Evolutionary conservation across 2,888 invertebrate genomes (phyloP), one percentile per base, ranked within the genome.

Genomic region (Lepidocyrtoides sp.): DNA sequence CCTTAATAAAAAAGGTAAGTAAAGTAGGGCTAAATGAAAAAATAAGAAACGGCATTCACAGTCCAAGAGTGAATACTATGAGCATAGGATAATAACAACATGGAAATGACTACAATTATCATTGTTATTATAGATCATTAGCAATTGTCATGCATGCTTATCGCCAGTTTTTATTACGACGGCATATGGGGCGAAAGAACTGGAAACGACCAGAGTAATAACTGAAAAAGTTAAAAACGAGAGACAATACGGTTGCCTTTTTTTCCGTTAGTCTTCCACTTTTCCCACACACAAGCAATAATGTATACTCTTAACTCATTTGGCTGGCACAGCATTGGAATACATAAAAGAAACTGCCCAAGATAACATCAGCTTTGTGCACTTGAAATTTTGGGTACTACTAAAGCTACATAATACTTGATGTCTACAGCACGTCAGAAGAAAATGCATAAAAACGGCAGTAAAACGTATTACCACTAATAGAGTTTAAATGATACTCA

Each of bases 401-500:
- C 72, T 5, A 12, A 14, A 12, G 41, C 66, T n/a, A 29, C 51
- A 44, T 36, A 3, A 29, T 10, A 32, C 66, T n/a, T 32, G n/a
- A 5, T 8, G 0, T 23, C 1, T 23, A 20, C 17, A 7, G 54
- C n/a, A n/a, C 10, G 26, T 14, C 14, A 51, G 14, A 12, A 44
- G 26, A 51, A 20, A 36, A 41, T 20, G 29, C 36, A 72, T 69
- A 54, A 79, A 79, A 54, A 51, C 29, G 23, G 54, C 32, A 84
- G 69, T 69, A 84, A 84, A 84, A 69, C 84, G 32, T 36, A 69
- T 84, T 84, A 69, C 51, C 17, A 12, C 84, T 84, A 84, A 84
- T 84, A 69, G 84, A 48, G 60, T 69, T 20, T 51, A 84, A 84
- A 84, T 63, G 26, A 44, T 26, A 32, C 0, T 4, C 36, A 23